Percentiles rank a stretch among this genome's conserved stretches.
phyloP scores from a whole-genome alignment of 2,888 invertebrate species.

The Meiosimyza decipiens region DNA sequence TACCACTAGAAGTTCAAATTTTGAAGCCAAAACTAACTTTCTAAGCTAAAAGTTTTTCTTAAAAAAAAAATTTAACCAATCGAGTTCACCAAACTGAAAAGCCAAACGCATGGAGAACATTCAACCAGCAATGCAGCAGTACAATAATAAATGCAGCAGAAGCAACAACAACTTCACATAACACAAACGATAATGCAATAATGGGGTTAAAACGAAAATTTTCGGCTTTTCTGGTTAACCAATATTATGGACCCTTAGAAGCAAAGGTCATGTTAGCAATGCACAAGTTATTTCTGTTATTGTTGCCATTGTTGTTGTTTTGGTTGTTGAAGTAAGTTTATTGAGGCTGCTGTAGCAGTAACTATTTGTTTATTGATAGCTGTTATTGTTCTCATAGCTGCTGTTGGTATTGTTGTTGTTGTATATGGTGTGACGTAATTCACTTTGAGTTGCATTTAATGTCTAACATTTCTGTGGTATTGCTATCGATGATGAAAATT shows the following conservation, averaged over 20 bases:
- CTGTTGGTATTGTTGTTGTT: background rate
- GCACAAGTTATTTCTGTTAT: background rate
- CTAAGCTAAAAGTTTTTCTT: no score
- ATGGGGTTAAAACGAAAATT: slow-evolving; percentile 15
- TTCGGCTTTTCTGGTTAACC: slow-evolving; percentile 10
- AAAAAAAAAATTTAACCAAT: background rate
- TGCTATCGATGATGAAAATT: no score
- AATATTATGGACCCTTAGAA: slow-evolving; percentile 18
- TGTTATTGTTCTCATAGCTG: background rate
- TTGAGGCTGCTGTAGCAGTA: background rate
- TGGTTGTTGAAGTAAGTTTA: background rate
- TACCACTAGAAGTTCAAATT: no score
- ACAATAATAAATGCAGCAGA: background rate
- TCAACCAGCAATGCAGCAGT: background rate
- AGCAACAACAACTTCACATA: slow-evolving; percentile 5
- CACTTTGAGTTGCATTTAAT: background rate
- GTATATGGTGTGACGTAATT: background rate
- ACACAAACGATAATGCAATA: slow-evolving; percentile 1
- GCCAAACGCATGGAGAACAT: no score
- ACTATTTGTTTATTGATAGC: slow-evolving; percentile 1
- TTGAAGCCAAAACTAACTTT: no score
- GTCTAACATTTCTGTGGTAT: background rate
- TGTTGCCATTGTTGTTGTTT: slow-evolving; percentile 6
- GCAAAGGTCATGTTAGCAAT: slow-evolving; percentile 22
- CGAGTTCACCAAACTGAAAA: background rate